Conservation (phyloP, 2,113 vertebrate species). For the Rhinolophus ferrumequinum region DNA sequence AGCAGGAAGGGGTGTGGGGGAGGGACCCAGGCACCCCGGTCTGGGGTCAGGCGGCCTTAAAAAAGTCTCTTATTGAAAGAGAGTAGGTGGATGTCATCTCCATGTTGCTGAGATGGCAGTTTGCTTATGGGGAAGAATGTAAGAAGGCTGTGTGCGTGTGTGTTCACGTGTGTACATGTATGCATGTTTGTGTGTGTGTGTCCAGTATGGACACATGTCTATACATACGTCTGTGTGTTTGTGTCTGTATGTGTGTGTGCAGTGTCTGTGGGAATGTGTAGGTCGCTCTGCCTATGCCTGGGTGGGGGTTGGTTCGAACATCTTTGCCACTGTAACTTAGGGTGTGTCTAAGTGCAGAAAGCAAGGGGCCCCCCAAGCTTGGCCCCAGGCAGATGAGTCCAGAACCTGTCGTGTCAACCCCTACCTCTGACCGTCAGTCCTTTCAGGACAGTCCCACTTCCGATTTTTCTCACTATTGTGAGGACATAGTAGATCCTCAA, state of each 20-base stretch:
- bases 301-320: too few species aligned
- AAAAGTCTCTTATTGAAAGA: not conserved
- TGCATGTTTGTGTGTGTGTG: not conserved
- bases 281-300: not conserved
- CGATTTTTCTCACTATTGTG: not conserved
- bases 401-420: not conserved
- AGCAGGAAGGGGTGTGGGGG: too few species aligned
- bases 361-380: too few species aligned
- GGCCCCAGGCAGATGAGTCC: not conserved
- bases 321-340: not conserved
- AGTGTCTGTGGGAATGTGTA: not conserved
- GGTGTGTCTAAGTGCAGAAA: not conserved
- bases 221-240: accelerated
- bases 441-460: not conserved
- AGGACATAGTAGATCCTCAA: not conserved
- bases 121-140: not conserved
- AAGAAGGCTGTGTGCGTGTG: not conserved
- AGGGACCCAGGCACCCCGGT: not conserved
- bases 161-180: accelerated
- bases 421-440: not conserved
- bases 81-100: not conserved
- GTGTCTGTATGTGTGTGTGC: not conserved
- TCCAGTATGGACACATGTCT: not conserved
- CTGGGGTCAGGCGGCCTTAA: not conserved
- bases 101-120: not conserved